Evolutionary conservation across 1,140 invertebrate species (phyloP).

Genomic region (Diorhabda sublineata): DNA sequence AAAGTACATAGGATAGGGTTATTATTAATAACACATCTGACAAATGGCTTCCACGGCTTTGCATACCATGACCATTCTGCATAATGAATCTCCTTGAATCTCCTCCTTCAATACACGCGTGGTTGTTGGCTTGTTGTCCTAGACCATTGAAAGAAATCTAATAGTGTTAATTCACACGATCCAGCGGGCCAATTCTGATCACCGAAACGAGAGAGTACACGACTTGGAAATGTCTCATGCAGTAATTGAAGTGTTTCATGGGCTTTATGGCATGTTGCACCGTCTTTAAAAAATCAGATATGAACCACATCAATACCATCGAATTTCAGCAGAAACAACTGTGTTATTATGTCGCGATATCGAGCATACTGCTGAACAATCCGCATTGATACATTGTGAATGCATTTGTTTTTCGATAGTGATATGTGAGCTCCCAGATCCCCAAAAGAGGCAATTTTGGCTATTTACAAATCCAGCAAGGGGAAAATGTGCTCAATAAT

Average conservation of each 20-base stretch:
- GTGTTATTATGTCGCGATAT: neutral
- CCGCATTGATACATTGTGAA: no score
- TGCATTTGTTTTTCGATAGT: no score
- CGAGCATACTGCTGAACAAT: neutral
- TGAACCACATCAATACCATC: neutral
- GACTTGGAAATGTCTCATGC: conserved; percentile 31
- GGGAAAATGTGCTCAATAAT: no score
- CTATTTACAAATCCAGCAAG: no score
- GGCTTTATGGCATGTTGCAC: conserved; percentile 21
- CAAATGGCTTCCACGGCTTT: neutral
- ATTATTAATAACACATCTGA: neutral
- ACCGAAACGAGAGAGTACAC: conserved; percentile 32
- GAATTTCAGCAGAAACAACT: neutral
- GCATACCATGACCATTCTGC: neutral
- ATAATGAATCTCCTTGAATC: neutral
- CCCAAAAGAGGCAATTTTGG: neutral
- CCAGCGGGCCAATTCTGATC: conserved; percentile 31
- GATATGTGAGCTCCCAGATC: no score
- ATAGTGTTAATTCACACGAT: conserved; percentile 31
- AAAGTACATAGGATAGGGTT: no score
- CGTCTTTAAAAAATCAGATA: neutral
- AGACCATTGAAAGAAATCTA: conserved; percentile 10
- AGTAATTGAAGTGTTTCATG: conserved; percentile 32
- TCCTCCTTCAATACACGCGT: neutral
- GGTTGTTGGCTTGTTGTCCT: neutral